phyloP scores from a whole-genome alignment of 2,888 invertebrate species.

The Dryococelus australis region DNA sequence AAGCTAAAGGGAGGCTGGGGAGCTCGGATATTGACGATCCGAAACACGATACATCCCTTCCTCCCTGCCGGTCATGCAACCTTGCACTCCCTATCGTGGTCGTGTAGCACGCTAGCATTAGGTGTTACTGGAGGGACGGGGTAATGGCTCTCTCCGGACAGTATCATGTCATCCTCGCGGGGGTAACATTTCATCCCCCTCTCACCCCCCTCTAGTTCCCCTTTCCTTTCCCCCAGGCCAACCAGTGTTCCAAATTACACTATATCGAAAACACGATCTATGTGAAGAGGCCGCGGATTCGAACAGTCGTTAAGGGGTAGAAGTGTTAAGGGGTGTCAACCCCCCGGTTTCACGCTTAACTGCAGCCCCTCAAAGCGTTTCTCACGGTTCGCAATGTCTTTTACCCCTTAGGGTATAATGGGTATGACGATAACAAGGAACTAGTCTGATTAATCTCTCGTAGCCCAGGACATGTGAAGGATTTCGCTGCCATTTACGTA shows the following conservation, averaged over 20 bases:
- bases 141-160: conserved; percentile 7
- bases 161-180: background rate
- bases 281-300: background rate
- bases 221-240: background rate
- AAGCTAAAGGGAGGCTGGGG: background rate
- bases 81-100: background rate
- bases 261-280: conserved; percentile 8
- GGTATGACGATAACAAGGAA: too few relatives aligned
- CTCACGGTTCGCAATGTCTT: too few relatives aligned
- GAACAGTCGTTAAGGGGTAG: background rate
- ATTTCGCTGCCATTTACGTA: too few relatives aligned
- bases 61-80: background rate
- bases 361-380: too few relatives aligned
- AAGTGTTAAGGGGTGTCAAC: too few relatives aligned
- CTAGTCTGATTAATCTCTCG: too few relatives aligned
- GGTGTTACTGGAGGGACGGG: background rate
- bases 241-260: background rate
- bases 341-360: too few relatives aligned
- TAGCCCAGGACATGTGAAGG: too few relatives aligned
- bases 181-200: background rate
- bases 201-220: background rate
- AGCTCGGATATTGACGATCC: background rate
- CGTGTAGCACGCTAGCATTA: background rate
- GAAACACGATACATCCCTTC: background rate
- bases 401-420: too few relatives aligned